Base-by-base conservation (phyloP, 2,113 vertebrate genomes). In the Triplophysa siluroides region DNA sequence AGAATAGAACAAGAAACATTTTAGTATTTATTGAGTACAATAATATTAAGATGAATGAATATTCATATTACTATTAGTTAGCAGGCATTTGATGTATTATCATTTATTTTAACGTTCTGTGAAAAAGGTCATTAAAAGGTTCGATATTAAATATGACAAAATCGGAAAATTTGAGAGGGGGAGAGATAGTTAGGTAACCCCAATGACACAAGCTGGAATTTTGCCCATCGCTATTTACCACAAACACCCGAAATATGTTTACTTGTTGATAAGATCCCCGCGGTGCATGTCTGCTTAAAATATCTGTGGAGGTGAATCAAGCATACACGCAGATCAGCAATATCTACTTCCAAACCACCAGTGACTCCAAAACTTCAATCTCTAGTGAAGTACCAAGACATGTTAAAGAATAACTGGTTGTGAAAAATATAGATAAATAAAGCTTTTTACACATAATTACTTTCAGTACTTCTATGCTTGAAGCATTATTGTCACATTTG, bases 241-340 rank as follows among this genome's bases (percentile, higher is more conserved):
- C 82, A 88, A 86, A 90, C 84, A 84, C 80, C 79, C 84, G 83
- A 88, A 89, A 89, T 91, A 86, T 90, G 88, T 90, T 91, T 90
- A 90, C 81, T 1, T 19, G 23, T 75, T 66, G 88, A 92, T 91
- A 91, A 91, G 86, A 90, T 88, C 88, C 84, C 29, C 76, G 81
- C 72, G 62, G 4, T 77, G 76, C 85, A 81, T 77, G 69, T 81
- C 86, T 68, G 47, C 74, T 62, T 80, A 86, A 83, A 78, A 58
- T 80, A 82, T 80, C 75, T 86, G 79, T 76, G 65, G 54, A 69
- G 19, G 50, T 8, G n/a, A 21, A 71, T 10, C 26, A 38, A 73
- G 33, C 54, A 29, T 10, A 9, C 21, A 19, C 29, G 45, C 66
- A 21, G 54, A 19, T 56, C 54, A 56, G 6, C 52, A 56, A 56